A percentile compares a stretch with the other conserved stretches of the same genome.
These are phyloP conservation scores for Xerus inauris DNA, from an alignment of 2,113 vertebrate genomes.

Conservation along the genomic window DNA sequence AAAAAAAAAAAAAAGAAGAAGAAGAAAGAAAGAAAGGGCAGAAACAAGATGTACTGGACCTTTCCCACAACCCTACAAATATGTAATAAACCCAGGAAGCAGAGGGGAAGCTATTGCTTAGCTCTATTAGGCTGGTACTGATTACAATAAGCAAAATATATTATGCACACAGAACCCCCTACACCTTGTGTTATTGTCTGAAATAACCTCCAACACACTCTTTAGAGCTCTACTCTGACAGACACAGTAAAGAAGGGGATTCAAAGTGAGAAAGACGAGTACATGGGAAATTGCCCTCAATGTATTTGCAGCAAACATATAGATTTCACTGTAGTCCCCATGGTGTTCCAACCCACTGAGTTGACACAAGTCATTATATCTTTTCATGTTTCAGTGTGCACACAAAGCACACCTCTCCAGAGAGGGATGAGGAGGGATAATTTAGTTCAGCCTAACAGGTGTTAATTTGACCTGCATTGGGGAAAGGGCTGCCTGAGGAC, in stretches of 20 bases:
- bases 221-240: conserved; percentile 36
- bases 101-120: conserved; percentile 46
- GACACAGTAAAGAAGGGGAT: not conserved
- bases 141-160: conserved; percentile 71
- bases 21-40: not conserved
- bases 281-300: not conserved
- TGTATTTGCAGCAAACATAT: not conserved
- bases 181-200: conserved; percentile 65
- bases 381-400: conserved; percentile 54
- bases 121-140: not conserved
- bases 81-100: conserved; percentile 33
- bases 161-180: conserved; percentile 63
- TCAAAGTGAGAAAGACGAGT: not conserved
- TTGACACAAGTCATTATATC: conserved; percentile 3
- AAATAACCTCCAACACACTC: conserved; percentile 63
- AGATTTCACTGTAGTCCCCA: not conserved
- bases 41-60: not conserved
- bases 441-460: conserved; percentile 47
- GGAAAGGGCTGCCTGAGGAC: not conserved
- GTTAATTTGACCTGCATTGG: conserved; percentile 35
- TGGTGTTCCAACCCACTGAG: not conserved
- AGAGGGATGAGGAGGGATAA: conserved; percentile 10
- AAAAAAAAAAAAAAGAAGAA: too few species aligned
- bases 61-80: not conserved
- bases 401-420: conserved; percentile 52